These are phyloP conservation scores for Balaeniceps rex DNA, from an alignment of 2,113 vertebrate species.

Conservation along the genomic window DNA sequence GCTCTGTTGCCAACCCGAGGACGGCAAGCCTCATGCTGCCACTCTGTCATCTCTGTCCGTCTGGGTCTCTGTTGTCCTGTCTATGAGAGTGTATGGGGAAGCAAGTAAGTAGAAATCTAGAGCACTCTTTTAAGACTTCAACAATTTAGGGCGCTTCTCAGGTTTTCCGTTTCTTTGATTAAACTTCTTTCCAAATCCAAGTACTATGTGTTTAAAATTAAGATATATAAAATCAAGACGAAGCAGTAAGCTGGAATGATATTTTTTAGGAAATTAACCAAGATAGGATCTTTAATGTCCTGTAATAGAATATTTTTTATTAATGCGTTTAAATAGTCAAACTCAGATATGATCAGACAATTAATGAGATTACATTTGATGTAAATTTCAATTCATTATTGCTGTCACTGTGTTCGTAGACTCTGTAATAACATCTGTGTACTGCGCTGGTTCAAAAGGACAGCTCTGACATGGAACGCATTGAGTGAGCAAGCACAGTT, in stretches of 20 bases:
- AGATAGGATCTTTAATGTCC: constrained; percentile 42
- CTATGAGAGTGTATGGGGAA: background rate
- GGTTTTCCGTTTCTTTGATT: background rate
- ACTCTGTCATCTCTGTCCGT: background rate
- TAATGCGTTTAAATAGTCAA: constrained; percentile 43
- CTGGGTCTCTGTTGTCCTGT: background rate
- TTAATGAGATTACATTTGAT: constrained; percentile 43
- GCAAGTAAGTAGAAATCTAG: background rate
- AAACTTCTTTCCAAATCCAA: background rate
- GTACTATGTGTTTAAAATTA: background rate
- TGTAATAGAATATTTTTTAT: constrained; percentile 26
- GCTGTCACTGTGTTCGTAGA: background rate
- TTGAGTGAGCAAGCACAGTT: background rate
- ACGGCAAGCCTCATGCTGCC: accelerated
- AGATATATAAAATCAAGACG: background rate
- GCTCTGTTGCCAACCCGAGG: background rate
- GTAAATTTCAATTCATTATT: constrained; percentile 50
- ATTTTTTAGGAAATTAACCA: constrained; percentile 43
- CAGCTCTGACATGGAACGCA: background rate
- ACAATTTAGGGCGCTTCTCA: background rate
- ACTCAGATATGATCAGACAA: background rate
- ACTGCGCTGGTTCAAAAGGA: background rate
- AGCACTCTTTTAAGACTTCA: background rate
- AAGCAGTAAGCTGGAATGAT: background rate
- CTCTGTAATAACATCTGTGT: background rate